Evolutionary conservation across 2,888 invertebrate species (phyloP), one percentile per base, ranked within the genome.

Genomic region (Aphidoletes aphidimyza): DNA sequence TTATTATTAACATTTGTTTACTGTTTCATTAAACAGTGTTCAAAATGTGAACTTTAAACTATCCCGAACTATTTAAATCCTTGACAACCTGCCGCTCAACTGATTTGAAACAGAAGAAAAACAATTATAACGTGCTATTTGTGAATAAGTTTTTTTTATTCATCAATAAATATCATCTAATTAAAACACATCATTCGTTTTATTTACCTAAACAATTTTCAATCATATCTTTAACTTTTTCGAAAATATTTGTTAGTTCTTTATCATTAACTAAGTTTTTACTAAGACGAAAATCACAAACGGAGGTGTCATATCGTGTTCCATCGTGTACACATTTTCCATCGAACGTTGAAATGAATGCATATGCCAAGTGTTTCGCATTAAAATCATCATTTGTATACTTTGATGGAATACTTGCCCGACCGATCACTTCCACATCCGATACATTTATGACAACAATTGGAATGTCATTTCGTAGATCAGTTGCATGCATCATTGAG

Each of bases 261-360:
- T 81, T 17, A 9, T 37, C 39, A 37, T 81, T 81, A 14, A 81
- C 37, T 0, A 37, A n/a, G 0, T 81, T 37, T 6, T n/a, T n/a
- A n/a, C 37, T 81, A 1, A 81, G n/a, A n/a, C 22, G 1, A 84
- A 45, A 84, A 42, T 37, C 49, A 30, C 42, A 45, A 26, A 83
- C 83, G 0, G 83, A 83, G 8, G 83, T 26, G 19, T 47, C 47
- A 8, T 30, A 45, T 83, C 83, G 26, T 37, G 30, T 83, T 30
- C 45, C 45, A 83, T 83, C 37, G n/a, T 83, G 83, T 22, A 83
- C 47, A 19, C 45, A 47, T 34, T 45, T 83, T 47, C 83, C 83
- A 83, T 45, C 83, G 17, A 83, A 83, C 30, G 45, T 11, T 17
- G 30, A 30, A 47, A 19, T 47, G 19, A 83, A 47, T 26, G 0